A percentile compares a stretch with the other conserved stretches of the same genome.
These are phyloP conservation scores for Peromyscus eremicus DNA, from an alignment of 2,797 vertebrate genomes.

Conservation along the genomic window DNA sequence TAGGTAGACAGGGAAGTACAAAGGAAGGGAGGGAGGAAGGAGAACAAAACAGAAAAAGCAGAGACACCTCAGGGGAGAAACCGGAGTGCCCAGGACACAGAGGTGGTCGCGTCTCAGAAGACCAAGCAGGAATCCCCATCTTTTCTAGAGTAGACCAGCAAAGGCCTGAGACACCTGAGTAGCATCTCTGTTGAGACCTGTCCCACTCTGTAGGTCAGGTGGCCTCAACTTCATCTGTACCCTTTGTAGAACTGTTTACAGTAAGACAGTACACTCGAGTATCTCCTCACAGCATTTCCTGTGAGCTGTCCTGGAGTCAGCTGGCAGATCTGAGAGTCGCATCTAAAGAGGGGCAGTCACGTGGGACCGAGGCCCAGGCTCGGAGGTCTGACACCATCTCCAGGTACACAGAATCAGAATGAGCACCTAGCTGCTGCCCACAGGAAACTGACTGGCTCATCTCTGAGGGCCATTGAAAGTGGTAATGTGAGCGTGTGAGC, in stretches of 20 bases:
- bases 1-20: not conserved
- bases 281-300: not conserved
- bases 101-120: not conserved
- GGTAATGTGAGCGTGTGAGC: not conserved
- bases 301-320: not conserved
- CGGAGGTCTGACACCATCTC: not conserved
- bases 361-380: not conserved
- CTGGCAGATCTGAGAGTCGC: not conserved
- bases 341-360: not conserved
- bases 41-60: not conserved
- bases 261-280: not conserved
- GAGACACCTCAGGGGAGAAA: not conserved
- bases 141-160: not conserved
- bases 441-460: not conserved
- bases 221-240: not conserved
- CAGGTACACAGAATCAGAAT: not conserved
- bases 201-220: not conserved
- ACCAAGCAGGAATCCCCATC: not conserved
- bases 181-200: not conserved
- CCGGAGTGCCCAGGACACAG: not conserved
- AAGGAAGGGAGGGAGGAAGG: no score
- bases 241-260: not conserved
- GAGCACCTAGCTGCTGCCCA: not conserved
- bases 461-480: no score
- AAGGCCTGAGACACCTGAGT: not conserved